Evolutionary conservation across 2,888 invertebrate species (phyloP), one percentile per base, ranked within the genome.

Genomic region (Adela reaumurella): DNA sequence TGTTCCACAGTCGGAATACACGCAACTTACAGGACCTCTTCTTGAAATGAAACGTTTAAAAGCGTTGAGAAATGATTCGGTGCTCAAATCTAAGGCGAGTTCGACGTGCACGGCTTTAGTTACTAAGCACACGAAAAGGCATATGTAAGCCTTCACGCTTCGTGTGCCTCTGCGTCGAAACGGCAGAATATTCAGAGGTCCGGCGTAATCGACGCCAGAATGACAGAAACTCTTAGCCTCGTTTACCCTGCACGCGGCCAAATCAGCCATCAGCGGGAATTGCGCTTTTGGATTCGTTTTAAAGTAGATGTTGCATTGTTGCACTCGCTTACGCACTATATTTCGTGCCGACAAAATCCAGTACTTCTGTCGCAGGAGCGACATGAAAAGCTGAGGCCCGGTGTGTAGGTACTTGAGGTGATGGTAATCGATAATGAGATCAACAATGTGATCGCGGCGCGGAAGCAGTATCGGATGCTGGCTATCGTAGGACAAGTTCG

Each of bases 181-280:
- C 16, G 11, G 43, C 3, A 43, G 44, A 6, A 49, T 24, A 4
- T 18, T 28, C 17, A 50, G 49, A 8, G 53, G 53, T 10, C 53
- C 53, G 1, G 44, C 52, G 45, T 47, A 51, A 19, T 52, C 52
- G 4, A 52, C 52, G 11, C 18, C 52, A 5, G 28, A 16, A 20
- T 45, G 19, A n/a, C 6, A 19, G 44, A 52, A 52, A 11, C 43
- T 17, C 20, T 49, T 52, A 2, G 19, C 47, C 49, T 50, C n/a
- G 14, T 10, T 16, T 5, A 52, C 50, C 11, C 50, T 19, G 11
- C 17, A 20, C 10, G 43, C 8, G 2, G 50, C 50, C 1, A 50
- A 19, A 18, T 45, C 44, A 11, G 43, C 49, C 52, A 50, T 49
- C 8, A 41, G 16, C 5, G 49, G 50, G 16, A 17, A 24, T 2